phyloP scores from a whole-genome alignment of 1,140 invertebrate species.

The Panulirus ornatus region DNA sequence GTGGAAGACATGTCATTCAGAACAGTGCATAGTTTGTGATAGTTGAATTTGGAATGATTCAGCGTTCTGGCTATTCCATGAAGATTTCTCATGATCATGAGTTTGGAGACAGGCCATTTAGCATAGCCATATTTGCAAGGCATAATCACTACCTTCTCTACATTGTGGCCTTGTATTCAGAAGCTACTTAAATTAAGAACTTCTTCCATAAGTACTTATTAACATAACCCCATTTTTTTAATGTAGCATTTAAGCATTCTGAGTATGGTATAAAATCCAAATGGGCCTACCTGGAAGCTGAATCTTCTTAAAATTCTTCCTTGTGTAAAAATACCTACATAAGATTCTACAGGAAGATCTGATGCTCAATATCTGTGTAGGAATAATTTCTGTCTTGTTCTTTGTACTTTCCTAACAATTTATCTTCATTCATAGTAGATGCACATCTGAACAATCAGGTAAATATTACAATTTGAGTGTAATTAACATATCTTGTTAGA shows the following conservation, averaged over 20 bases:
- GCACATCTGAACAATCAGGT: background rate
- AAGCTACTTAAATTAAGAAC: background rate
- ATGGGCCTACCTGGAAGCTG: background rate
- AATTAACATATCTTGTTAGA: background rate
- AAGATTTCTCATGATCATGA: background rate
- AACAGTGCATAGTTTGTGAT: background rate
- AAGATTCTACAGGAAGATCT: background rate
- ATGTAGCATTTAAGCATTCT: background rate
- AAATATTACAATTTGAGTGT: background rate
- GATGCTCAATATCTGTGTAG: constrained; percentile 11
- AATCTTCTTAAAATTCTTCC: background rate
- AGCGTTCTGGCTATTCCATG: background rate
- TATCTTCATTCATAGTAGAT: background rate
- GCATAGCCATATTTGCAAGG: background rate
- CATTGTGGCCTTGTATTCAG: background rate
- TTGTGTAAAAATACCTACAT: background rate
- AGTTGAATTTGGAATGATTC: background rate
- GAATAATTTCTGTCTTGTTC: background rate
- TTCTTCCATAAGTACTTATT: background rate
- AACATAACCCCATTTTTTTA: background rate
- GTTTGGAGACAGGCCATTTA: background rate
- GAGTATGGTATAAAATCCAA: background rate
- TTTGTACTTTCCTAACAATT: background rate
- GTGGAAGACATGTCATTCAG: background rate
- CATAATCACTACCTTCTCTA: background rate